phyloP scores from a whole-genome alignment of 2,113 vertebrate species.

The Pterocles orientalis region DNA sequence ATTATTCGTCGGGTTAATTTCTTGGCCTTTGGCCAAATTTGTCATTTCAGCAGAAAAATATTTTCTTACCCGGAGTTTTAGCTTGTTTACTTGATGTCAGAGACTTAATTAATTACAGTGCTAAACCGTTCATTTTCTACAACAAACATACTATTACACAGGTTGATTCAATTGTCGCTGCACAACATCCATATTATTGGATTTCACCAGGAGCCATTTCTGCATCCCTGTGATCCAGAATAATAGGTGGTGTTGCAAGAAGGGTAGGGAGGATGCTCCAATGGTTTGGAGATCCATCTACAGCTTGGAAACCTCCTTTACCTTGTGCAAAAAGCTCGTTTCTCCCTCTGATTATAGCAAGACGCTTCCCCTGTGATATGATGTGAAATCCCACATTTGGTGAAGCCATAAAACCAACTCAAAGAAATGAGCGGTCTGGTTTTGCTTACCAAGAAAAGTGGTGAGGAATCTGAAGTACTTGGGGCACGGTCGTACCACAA shows the following conservation, averaged over 20 bases:
- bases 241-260: neutral
- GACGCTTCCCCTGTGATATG: neutral
- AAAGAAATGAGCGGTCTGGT: neutral
- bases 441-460: slow-evolving; percentile 74
- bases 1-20: neutral
- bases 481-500: slow-evolving; percentile 84
- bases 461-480: slow-evolving; percentile 84
- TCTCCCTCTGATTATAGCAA: neutral
- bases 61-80: neutral
- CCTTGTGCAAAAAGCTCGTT: neutral
- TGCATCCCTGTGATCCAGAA: neutral
- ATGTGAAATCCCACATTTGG: neutral
- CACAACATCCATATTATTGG: neutral
- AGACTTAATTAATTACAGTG: neutral
- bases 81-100: neutral
- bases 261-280: neutral
- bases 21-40: neutral
- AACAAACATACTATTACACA: neutral
- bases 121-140: neutral
- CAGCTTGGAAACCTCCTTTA: neutral
- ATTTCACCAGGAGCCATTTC: neutral
- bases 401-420: neutral
- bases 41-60: neutral
- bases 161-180: neutral
- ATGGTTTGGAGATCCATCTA: neutral